Evolutionary conservation across 2,888 invertebrate genomes (phyloP).

Genomic region (Acanthosepion lycidas): DNA sequence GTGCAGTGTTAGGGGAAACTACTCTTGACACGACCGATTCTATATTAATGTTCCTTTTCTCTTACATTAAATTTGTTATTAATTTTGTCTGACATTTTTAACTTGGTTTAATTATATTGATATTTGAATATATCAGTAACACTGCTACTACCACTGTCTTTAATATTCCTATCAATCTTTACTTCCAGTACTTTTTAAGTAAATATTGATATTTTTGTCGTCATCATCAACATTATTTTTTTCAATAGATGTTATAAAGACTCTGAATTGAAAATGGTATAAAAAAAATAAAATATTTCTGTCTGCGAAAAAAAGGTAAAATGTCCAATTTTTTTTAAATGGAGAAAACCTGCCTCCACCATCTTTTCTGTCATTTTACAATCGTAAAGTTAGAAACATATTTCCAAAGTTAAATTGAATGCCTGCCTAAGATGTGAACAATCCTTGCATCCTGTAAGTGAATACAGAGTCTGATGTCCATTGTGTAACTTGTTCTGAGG

Average conservation of each 20-base stretch:
- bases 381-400: not conserved
- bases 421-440: conserved; percentile 21
- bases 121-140: not conserved
- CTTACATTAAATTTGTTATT: not conserved
- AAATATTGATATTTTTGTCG: not conserved
- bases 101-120: not conserved
- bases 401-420: conserved; percentile 15
- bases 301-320: not conserved
- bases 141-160: too few species aligned
- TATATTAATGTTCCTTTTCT: not conserved
- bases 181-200: not conserved
- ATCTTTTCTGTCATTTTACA: not conserved
- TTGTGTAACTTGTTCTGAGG: not conserved
- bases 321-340: not conserved
- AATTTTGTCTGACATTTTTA: not conserved
- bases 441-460: not conserved
- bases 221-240: not conserved
- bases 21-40: too few species aligned
- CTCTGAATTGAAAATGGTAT: not conserved
- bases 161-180: not conserved
- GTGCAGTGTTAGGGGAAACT: too few species aligned
- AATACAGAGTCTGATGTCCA: conserved; percentile 6
- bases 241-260: not conserved
- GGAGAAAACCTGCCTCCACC: not conserved
- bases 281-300: not conserved